Base-by-base conservation (phyloP, 2,797 vertebrate species). In the Odontamblyopus rebecca region DNA sequence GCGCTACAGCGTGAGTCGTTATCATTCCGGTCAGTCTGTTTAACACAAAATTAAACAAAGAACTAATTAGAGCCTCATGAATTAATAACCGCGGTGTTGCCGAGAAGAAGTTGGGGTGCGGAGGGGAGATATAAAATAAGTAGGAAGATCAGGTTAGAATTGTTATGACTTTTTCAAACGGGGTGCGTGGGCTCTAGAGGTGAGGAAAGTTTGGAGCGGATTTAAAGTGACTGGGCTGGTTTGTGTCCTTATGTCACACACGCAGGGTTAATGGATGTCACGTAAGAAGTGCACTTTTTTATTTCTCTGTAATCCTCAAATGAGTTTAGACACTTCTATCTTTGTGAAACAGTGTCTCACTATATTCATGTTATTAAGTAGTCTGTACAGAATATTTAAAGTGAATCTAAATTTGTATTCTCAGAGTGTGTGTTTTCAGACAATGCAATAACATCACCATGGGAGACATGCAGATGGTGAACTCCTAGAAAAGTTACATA, bases 1-100 rank as follows among this genome's bases (percentile, higher is more conserved):
- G 94, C 95, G 95, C 95, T 92, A 96, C 94, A 92, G 96, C 95
- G 95, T 91, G 93, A 97, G 97, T 99, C 98, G 97, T 99, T 99
- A 99, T 99, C 97, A 99, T 99, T 99, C 97, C 94, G 98, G 97
- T 99, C 97, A 99, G 98, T 98, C 97, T 99, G 98, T 99, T 99
- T 99, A 99, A 99, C 98, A 99, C 98, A 99, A 99, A 99, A 99
- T 99, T 99, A 99, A 99, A 99, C 97, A 99, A 99, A 99, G 98
- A 99, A 99, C 97, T 99, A 99, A 99, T 99, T 99, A 99, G 97
- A 98, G 97, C 97, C 96, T 99, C 97, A 99, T 99, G 98, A 99
- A 99, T 99, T 99, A 99, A 99, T 99, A 99, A 98, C 97, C 96
- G 96, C 95, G 97, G 96, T 97, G 97, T 98, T 98, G 96, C 97